A percentile compares a stretch with the other conserved stretches of the same genome.
phyloP scores from a whole-genome alignment of 2,797 vertebrate genomes.

The Xiphorhynchus erythropygius region DNA sequence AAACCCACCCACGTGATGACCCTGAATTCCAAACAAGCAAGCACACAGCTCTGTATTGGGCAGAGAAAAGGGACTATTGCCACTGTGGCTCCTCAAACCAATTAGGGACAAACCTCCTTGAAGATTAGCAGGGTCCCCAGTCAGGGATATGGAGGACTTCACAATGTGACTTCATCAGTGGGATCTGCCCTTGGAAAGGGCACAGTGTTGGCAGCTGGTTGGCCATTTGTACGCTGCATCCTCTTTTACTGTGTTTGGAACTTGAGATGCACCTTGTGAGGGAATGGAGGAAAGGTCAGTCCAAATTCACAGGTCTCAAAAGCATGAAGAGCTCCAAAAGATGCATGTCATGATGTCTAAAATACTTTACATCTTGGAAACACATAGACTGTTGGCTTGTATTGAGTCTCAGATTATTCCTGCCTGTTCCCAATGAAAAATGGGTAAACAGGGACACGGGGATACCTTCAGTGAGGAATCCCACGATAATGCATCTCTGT shows the following conservation, averaged over 20 bases:
- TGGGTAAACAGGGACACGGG: neutral
- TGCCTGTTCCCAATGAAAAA: neutral
- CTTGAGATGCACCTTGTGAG: neutral
- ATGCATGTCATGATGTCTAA: fast-evolving
- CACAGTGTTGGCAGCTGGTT: fast-evolving
- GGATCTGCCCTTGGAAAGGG: neutral
- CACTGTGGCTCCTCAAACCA: fast-evolving
- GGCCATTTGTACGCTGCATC: neutral
- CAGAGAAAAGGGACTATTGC: fast-evolving
- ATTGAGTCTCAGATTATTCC: neutral
- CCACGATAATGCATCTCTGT: neutral
- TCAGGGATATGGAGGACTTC: neutral
- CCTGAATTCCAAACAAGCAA: neutral
- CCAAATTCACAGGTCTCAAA: neutral
- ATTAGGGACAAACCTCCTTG: neutral
- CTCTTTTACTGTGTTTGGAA: fast-evolving
- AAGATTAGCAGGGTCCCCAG: neutral
- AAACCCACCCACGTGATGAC: neutral
- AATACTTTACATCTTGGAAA: neutral
- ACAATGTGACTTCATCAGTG: neutral
- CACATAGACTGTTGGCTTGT: neutral
- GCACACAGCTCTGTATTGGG: neutral
- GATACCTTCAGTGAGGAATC: neutral
- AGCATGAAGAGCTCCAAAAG: neutral
- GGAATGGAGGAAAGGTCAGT: neutral